These are phyloP conservation scores for Mugil cephalus DNA, from an alignment of 2,113 vertebrate genomes.

Conservation along the genomic window DNA sequence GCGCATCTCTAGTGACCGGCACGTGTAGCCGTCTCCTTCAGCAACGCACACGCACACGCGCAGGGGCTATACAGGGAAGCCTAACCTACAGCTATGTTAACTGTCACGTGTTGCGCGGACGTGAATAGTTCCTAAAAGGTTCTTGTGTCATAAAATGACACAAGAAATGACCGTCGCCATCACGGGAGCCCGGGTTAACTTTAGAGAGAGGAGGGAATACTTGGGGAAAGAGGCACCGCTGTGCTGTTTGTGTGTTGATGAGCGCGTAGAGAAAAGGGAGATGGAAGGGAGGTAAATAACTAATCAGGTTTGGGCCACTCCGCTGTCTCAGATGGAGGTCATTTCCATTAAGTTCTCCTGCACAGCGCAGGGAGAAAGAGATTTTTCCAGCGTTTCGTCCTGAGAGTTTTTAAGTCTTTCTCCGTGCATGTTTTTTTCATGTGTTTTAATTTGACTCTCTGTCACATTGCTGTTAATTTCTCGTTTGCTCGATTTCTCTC, in stretches of 20 bases:
- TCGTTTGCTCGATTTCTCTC: neutral
- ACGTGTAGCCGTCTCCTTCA: slow-evolving; percentile 41
- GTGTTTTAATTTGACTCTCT: neutral
- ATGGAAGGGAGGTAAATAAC: slow-evolving; percentile 55
- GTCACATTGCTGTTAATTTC: neutral
- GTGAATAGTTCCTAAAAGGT: slow-evolving; percentile 30
- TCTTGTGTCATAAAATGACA: slow-evolving; percentile 39
- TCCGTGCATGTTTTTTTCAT: neutral
- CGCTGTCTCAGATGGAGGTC: slow-evolving; percentile 58
- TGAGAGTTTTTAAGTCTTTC: slow-evolving; percentile 22
- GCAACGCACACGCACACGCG: slow-evolving; percentile 30
- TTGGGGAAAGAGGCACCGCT: slow-evolving; percentile 8
- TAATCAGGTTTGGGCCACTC: slow-evolving; percentile 65
- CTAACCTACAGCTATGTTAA: slow-evolving; percentile 30
- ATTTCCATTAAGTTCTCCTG: slow-evolving; percentile 65
- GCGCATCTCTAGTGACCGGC: slow-evolving; percentile 41
- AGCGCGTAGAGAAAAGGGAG: slow-evolving; percentile 25
- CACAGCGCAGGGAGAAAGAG: slow-evolving; percentile 15
- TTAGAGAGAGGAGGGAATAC: slow-evolving; percentile 25
- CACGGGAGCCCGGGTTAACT: neutral
- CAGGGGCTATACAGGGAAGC: slow-evolving; percentile 34
- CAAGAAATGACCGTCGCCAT: slow-evolving; percentile 26
- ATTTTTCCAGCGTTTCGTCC: slow-evolving; percentile 19
- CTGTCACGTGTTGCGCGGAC: slow-evolving; percentile 40
- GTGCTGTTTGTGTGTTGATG: slow-evolving; percentile 35